Evolutionary conservation across 2,888 invertebrate species (phyloP).

Genomic region (Oscheius sp.): DNA sequence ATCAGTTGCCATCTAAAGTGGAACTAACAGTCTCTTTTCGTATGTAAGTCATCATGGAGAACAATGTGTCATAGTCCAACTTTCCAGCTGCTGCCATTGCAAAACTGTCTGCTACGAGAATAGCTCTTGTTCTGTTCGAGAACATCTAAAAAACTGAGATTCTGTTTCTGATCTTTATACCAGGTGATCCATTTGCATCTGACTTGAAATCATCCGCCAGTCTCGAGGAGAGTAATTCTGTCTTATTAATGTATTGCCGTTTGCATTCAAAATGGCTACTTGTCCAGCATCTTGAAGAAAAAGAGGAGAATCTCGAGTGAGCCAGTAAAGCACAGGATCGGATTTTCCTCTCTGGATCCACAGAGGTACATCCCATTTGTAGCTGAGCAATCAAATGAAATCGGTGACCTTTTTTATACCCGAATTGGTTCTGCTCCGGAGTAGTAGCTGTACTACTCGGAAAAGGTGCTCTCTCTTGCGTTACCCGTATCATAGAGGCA

Average conservation of each 20-base stretch:
- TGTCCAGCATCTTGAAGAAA: background rate
- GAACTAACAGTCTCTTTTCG: constrained; percentile 38
- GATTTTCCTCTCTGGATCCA: constrained; percentile 63
- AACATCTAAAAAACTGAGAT: background rate
- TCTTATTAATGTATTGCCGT: constrained; percentile 70
- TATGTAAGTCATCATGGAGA: constrained; percentile 42
- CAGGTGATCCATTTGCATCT: constrained; percentile 56
- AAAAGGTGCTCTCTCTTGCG: constrained; percentile 63
- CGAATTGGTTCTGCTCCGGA: constrained; percentile 54
- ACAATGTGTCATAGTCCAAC: constrained; percentile 45
- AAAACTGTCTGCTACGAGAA: constrained; percentile 48
- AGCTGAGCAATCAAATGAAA: constrained; percentile 38
- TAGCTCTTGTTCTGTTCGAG: background rate
- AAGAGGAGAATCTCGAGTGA: constrained; percentile 45
- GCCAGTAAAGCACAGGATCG: constrained; percentile 61
- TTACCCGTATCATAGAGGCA: constrained; percentile 48
- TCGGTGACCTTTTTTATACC: constrained; percentile 33
- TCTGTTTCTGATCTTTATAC: constrained; percentile 23
- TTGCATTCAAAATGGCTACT: constrained; percentile 63
- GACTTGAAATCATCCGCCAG: constrained; percentile 58
- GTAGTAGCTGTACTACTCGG: constrained; percentile 40
- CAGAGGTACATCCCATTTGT: constrained; percentile 70
- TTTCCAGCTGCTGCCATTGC: constrained; percentile 43
- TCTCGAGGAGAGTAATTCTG: constrained; percentile 65
- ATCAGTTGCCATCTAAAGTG: too few relatives aligned